Evolutionary conservation across 2,888 invertebrate genomes (phyloP), one percentile per base, ranked within the genome.

Genomic region (Pseudococcus longispinus): DNA sequence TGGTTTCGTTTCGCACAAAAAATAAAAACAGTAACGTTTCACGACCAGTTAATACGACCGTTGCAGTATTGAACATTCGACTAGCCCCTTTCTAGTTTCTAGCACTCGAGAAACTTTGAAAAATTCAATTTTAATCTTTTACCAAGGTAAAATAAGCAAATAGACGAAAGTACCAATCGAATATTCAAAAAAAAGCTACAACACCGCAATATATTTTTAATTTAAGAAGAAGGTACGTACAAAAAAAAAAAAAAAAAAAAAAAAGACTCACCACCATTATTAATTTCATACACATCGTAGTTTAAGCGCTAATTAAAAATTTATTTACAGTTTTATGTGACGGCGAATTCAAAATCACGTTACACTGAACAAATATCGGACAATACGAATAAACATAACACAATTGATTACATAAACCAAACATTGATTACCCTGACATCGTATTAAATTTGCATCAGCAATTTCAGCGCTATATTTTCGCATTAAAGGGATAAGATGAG

Each of bases 331-430:
- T 74, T 74, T 74, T 37, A 74, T 74, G 32, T 32, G 29, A 74
- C 37, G 74, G 74, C 74, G 32, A 74, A 74, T 74, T 74, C 74
- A 74, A 74, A 74, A 74, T 74, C 29, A 74, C 74, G 74, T 74
- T 74, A 74, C 74, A 74, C 74, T 74, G 74, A 83, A 83, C 83
- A 83, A 83, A 83, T 51, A 83, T 82, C 82, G 44, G 82, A 82
- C 82, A 46, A 82, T 46, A 82, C 82, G 46, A 82, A 82, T 46
- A 44, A 46, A 82, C 44, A 46, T 32, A 70, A 44, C 44, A 74
- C 74, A 74, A 74, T 74, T 74, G 74, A 74, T 74, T 74, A 74
- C 74, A 74, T 74, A 74, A 74, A 74, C 74, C 74, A 74, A 74
- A 74, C 74, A 74, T 74, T 74, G 74, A 74, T 74, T 74, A 74